Base-by-base conservation (phyloP, 2,888 invertebrate species). In the Agrochola circellaris region DNA sequence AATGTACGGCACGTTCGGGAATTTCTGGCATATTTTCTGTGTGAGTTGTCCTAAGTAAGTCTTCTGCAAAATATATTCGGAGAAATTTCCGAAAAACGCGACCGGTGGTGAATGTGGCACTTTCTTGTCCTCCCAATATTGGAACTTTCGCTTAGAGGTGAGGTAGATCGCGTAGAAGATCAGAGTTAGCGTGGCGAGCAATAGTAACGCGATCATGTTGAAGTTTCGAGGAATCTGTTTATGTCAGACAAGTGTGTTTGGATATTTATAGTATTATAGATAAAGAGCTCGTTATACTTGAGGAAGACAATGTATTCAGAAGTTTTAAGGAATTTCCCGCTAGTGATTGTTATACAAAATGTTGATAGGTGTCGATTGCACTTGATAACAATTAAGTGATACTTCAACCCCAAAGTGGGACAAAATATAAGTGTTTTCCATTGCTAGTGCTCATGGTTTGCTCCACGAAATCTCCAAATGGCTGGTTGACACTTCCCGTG, bases 41-140 rank as follows among this genome's bases (percentile, higher is more conserved):
- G 86, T 80, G 0, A 91, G 79, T 23, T 89, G 62, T 0, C 91
- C 91, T 0, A 88, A 17, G 69, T 85, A 89, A 71, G 91, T 88
- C 80, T 86, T 92, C 23, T 93, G 84, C 13, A 93, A 74, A 20
- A 95, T 91, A 48, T 87, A 92, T 7, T 90, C 87, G 0, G 87
- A 87, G 73, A 92, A 95, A 73, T 95, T 95, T 0, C 95, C 95
- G 4, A 96, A 88, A 3, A 96, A 62, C 0, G 90, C 90, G 4
- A 82, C 58, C 0, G 95, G 93, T 66, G 90, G 83, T 6, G 84
- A 7, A 74, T 89, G 78, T 0, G 92, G 91, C 0, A 95, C 92
- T 11, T 92, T 91, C 68, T 89, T 92, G 38, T 89, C 89, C 67
- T 90, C 87, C 95, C 95, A 95, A 73, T 93, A 94, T 38, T 89